Percentiles rank a stretch among this genome's conserved stretches.
These are phyloP conservation scores for Octopus bimaculoides DNA, from an alignment of 1,140 invertebrate species.

Conservation along the genomic window DNA sequence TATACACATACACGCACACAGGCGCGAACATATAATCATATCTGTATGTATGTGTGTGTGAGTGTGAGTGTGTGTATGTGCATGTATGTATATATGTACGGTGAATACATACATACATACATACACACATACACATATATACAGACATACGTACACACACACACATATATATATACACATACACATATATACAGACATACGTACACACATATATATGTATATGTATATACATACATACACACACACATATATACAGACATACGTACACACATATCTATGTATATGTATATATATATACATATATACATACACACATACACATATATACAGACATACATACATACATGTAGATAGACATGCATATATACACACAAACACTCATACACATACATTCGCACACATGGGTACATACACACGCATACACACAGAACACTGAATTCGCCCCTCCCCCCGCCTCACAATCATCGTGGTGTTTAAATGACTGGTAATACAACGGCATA, in stretches of 20 bases:
- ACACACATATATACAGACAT: neutral
- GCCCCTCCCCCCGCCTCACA: neutral
- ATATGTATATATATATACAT: neutral
- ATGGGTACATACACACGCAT: neutral
- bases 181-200: too few species aligned
- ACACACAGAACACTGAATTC: neutral
- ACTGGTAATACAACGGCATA: neutral
- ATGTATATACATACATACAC: neutral
- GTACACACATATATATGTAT: neutral
- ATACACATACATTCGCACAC: neutral
- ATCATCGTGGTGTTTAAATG: neutral
- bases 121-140: too few species aligned
- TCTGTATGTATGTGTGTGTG: too few species aligned
- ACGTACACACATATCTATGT: neutral
- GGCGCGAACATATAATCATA: too few species aligned
- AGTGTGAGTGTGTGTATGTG: too few species aligned
- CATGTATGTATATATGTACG: too few species aligned
- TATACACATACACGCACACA: too few species aligned
- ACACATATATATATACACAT: too few species aligned
- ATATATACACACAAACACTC: neutral
- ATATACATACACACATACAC: neutral
- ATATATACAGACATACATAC: neutral
- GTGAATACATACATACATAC: too few species aligned
- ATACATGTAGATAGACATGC: neutral
- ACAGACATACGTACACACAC: too few species aligned